These are phyloP conservation scores for Trogon melanurus DNA, from an alignment of 2,113 vertebrate genomes.

Conservation along the genomic window DNA sequence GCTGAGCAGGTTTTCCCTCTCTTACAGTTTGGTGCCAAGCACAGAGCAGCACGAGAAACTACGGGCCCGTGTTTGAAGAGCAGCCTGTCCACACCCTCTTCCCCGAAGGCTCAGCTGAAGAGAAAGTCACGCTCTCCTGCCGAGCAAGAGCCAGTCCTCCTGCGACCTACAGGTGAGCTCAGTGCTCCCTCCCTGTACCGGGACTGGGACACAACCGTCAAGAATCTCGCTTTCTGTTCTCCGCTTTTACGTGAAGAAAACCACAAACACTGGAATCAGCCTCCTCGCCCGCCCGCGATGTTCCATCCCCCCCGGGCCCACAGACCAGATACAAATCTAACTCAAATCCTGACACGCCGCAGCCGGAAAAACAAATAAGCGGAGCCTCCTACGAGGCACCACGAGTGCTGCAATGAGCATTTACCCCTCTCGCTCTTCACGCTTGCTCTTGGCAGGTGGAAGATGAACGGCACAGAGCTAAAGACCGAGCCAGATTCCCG, in stretches of 20 bases:
- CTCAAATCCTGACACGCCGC: not conserved
- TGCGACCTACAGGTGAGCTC: slow-evolving; percentile 87
- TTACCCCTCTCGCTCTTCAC: not conserved
- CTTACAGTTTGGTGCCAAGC: slow-evolving; percentile 65
- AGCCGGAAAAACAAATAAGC: not conserved
- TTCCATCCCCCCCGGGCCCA: not conserved
- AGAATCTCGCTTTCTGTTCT: rapidly evolving
- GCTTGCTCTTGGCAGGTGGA: slow-evolving; percentile 81
- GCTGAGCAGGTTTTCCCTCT: not conserved
- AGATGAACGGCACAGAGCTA: slow-evolving; percentile 91
- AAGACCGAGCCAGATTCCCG: slow-evolving; percentile 82
- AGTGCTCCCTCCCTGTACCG: not conserved
- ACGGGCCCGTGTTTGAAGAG: slow-evolving; percentile 94
- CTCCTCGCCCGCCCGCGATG: rapidly evolving
- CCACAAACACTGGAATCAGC: not conserved
- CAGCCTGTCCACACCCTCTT: slow-evolving; percentile 89
- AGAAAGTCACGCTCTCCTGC: slow-evolving; percentile 88
- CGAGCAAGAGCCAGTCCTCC: slow-evolving; percentile 91
- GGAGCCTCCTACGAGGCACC: not conserved
- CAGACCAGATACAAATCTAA: not conserved
- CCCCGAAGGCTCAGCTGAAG: slow-evolving; percentile 90
- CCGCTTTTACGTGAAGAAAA: rapidly evolving
- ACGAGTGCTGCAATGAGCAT: rapidly evolving
- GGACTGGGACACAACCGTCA: rapidly evolving
- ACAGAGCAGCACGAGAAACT: slow-evolving; percentile 70